These are phyloP conservation scores for Gastrophysa polygoni DNA, from an alignment of 2,888 invertebrate genomes.

Conservation along the genomic window DNA sequence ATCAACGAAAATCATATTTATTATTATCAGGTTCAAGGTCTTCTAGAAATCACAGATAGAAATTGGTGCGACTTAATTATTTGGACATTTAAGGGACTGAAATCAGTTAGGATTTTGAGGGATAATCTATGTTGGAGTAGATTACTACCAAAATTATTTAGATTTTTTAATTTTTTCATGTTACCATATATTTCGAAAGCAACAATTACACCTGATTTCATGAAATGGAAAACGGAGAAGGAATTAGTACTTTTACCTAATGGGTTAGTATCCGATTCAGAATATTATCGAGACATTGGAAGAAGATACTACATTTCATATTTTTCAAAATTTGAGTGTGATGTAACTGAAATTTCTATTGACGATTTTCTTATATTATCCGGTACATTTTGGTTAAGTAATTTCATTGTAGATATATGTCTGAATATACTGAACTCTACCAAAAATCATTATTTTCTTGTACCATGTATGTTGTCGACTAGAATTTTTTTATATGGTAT, in stretches of 20 bases:
- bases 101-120: constrained; percentile 5
- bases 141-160: constrained; percentile 2
- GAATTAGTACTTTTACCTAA: not conserved
- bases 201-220: not conserved
- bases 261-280: constrained; percentile 3
- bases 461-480: constrained; percentile 2
- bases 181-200: not conserved
- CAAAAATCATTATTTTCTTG: not conserved
- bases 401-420: constrained; percentile 15
- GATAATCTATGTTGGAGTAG: not conserved
- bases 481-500: constrained; percentile 4
- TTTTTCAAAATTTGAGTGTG: not conserved
- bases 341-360: not conserved
- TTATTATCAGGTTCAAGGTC: constrained; percentile 18
- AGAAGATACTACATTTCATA: constrained; percentile 6
- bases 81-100: constrained; percentile 15
- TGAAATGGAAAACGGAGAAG: constrained; percentile 2
- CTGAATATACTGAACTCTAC: constrained; percentile 6
- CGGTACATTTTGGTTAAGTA: not conserved
- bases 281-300: constrained; percentile 5
- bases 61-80: constrained; percentile 18
- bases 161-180: constrained; percentile 2
- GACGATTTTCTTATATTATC: constrained; percentile 10
- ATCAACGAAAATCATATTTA: constrained; percentile 11
- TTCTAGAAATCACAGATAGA: constrained; percentile 15